These are phyloP conservation scores for Mustela nigripes DNA, from an alignment of 2,113 vertebrate species.

Conservation along the genomic window DNA sequence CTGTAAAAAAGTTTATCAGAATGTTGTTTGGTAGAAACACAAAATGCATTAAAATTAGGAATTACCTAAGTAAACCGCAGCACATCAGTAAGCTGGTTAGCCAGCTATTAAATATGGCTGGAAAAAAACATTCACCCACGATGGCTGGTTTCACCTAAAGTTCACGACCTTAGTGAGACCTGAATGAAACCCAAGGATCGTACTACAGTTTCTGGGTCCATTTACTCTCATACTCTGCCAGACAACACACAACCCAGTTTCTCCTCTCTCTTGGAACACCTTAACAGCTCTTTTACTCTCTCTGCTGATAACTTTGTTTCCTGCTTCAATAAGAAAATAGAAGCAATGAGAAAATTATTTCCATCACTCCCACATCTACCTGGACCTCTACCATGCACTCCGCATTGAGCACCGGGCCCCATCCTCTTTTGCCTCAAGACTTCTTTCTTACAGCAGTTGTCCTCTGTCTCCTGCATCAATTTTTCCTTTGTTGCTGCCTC, in stretches of 20 bases:
- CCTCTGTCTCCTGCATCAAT: not conserved
- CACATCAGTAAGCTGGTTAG: not conserved
- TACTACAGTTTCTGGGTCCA: not conserved
- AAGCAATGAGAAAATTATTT: not conserved
- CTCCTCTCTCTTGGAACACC: not conserved
- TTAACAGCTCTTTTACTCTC: not conserved
- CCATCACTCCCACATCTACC: not conserved
- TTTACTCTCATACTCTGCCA: not conserved
- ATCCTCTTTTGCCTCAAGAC: not conserved
- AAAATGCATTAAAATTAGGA: not conserved
- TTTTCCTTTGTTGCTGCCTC: not conserved
- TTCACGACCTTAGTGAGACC: not conserved
- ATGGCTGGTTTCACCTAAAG: not conserved
- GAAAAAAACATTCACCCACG: not conserved
- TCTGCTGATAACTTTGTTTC: not conserved
- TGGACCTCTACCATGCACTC: not conserved
- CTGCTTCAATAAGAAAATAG: not conserved
- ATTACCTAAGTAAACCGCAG: not conserved
- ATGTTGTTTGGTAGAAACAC: not conserved
- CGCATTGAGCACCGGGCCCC: not conserved
- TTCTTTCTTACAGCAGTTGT: not conserved
- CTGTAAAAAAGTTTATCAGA: slow-evolving; percentile 23
- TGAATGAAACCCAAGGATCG: not conserved
- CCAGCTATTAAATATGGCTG: not conserved
- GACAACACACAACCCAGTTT: not conserved